phyloP scores from a whole-genome alignment of 2,888 invertebrate genomes.

The Blastobasis lacticolella region DNA sequence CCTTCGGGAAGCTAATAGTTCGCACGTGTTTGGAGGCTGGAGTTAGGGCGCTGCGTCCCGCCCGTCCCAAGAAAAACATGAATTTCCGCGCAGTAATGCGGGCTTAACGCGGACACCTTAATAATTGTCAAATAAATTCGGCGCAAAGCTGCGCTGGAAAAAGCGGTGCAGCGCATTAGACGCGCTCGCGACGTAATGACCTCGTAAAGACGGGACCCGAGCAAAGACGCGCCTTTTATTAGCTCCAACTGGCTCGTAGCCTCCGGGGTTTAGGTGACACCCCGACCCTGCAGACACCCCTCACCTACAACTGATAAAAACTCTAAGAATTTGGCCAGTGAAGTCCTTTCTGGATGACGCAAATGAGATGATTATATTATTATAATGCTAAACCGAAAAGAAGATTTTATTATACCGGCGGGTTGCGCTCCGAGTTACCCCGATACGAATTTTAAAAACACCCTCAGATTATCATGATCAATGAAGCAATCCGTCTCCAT shows the following conservation, averaged over 20 bases:
- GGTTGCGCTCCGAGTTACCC: neutral
- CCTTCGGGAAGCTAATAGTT: constrained; percentile 68
- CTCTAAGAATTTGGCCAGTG: neutral
- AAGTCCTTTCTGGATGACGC: neutral
- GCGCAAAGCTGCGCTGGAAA: constrained; percentile 47
- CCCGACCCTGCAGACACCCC: neutral
- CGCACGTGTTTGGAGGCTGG: constrained; percentile 64
- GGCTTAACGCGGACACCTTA: constrained; percentile 70
- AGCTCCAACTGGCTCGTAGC: neutral
- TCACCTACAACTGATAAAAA: neutral
- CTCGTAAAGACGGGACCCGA: constrained; percentile 46
- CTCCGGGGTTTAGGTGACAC: too few relatives aligned
- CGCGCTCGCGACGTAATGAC: constrained; percentile 47
- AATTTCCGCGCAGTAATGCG: constrained; percentile 61
- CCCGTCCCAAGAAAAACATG: constrained; percentile 65
- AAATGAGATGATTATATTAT: neutral
- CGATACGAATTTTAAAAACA: neutral
- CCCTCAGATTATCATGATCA: constrained; percentile 6
- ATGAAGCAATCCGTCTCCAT: constrained; percentile 15
- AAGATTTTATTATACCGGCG: too few relatives aligned
- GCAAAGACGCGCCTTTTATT: constrained; percentile 14
- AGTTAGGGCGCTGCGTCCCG: constrained; percentile 56
- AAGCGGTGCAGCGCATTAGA: constrained; percentile 43
- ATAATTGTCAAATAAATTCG: constrained; percentile 72
- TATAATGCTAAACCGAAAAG: too few relatives aligned